Evolutionary conservation across 2,113 vertebrate genomes (phyloP).

Genomic region (Microcebus murinus): DNA sequence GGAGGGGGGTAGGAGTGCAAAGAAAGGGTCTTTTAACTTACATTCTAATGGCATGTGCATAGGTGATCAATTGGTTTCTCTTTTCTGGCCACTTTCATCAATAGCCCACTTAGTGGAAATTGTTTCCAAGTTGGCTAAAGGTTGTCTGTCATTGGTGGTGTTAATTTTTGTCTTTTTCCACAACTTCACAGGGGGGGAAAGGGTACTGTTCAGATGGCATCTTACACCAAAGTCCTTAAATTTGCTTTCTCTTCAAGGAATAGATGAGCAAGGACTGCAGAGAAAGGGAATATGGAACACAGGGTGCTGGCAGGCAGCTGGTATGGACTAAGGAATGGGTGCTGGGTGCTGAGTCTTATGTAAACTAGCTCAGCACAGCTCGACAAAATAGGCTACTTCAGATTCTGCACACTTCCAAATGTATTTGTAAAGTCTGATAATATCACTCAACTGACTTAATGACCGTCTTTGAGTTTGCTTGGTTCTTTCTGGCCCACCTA

Average conservation of each 20-base stretch:
- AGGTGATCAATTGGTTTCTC: background rate
- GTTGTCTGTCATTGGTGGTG: background rate
- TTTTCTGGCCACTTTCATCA: background rate
- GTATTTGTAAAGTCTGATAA: background rate
- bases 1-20: too few relatives aligned
- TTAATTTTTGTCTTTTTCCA: background rate
- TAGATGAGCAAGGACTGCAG: background rate
- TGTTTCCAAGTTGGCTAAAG: background rate
- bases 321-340: rapidly evolving
- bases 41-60: background rate
- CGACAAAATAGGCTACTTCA: background rate
- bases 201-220: background rate
- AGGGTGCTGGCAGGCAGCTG: too few relatives aligned
- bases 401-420: background rate
- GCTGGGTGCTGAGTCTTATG: rapidly evolving
- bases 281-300: background rate
- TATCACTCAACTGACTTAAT: too few relatives aligned
- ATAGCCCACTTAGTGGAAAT: background rate
- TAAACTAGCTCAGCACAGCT: background rate
- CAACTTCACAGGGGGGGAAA: background rate
- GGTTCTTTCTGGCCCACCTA: background rate
- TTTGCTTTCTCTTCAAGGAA: background rate
- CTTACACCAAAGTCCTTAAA: background rate
- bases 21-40: background rate
- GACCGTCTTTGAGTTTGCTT: background rate